Evolutionary conservation across 2,797 vertebrate genomes (phyloP).

Genomic region (Tiaroga cobitis): DNA sequence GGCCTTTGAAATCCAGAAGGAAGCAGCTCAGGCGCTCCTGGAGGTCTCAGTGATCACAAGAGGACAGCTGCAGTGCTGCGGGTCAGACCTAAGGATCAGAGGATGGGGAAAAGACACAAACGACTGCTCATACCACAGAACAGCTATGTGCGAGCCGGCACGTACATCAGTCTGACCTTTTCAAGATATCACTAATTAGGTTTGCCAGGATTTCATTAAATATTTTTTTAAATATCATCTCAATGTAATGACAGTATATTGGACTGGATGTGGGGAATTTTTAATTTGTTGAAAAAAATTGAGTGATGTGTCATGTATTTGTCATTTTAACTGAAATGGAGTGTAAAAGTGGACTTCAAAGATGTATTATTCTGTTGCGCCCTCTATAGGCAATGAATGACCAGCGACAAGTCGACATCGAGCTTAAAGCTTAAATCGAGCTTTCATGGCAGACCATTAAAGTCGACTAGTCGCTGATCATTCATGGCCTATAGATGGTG

Average conservation of each 20-base stretch:
- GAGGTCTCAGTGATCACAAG: background rate
- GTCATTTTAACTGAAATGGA: no score
- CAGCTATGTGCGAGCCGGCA: background rate
- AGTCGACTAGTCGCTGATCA: no score
- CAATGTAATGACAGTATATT: background rate
- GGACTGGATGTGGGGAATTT: background rate
- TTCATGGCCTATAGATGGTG: no score
- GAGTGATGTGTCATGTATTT: background rate
- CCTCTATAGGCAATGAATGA: no score
- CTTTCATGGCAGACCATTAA: no score
- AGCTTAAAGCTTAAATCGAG: no score
- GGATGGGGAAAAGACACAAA: conserved; percentile 17
- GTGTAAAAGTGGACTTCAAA: no score
- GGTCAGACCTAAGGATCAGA: conserved; percentile 13
- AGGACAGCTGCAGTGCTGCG: conserved; percentile 63
- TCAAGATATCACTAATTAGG: background rate
- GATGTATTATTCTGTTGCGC: no score
- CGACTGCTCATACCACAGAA: background rate
- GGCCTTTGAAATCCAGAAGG: conserved; percentile 59
- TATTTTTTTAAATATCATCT: background rate
- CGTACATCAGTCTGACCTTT: conserved; percentile 23
- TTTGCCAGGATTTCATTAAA: background rate
- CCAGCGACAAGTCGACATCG: no score
- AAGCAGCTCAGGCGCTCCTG: conserved; percentile 58
- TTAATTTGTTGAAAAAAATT: background rate